Evolutionary conservation across 2,888 invertebrate genomes (phyloP), one percentile per base, ranked within the genome.

Genomic region (Rhamphomyia laevipes): DNA sequence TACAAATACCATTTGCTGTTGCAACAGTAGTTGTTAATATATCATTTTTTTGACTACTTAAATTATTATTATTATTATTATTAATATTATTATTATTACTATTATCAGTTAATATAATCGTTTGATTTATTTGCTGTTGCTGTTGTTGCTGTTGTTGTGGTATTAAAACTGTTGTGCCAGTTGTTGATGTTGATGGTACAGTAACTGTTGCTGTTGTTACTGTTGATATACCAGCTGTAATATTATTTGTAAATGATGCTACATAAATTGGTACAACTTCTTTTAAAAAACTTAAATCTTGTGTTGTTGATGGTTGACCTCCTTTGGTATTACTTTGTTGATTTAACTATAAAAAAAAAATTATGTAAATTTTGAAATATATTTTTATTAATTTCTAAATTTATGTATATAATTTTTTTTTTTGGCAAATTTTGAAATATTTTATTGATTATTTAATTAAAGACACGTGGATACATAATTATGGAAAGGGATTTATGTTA

Each of bases 231-330:
- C 67, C 68, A 61, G 73, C 68, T 61, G 74, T 71, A 67, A 73
- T 64, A 71, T 74, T 64, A 71, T 65, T 66, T 51, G 66, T 73
- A 59, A 84, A 81, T 57, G 86, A 86, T 55, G 86, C 87, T 57
- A 87, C 86, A 76, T 87, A 88, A 58, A 88, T 86, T 49, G 86
- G 84, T 50, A 85, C 83, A 65, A 82, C 84, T 65, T 84, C 85
- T 62, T 86, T 85, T 65, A 87, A 81, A 52, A 86, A 87, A 77
- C 86, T 88, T 56, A 86, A 73, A 59, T 86, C 86, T 13, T 27
- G 21, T 27, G 42, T 35, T 51, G 51, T 62, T 77, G 57, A n/a
- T 72, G 57, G 72, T 71, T 57, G 69, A 63, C 71, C 77, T 70
- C 62, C 62, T 54, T 68, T 66, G 13, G 63, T 68, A 43, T 50